A percentile compares a stretch with the other conserved stretches of the same genome.
These are phyloP conservation scores for Dendrolimus pini DNA, from an alignment of 2,888 invertebrate species.

Conservation along the genomic window DNA sequence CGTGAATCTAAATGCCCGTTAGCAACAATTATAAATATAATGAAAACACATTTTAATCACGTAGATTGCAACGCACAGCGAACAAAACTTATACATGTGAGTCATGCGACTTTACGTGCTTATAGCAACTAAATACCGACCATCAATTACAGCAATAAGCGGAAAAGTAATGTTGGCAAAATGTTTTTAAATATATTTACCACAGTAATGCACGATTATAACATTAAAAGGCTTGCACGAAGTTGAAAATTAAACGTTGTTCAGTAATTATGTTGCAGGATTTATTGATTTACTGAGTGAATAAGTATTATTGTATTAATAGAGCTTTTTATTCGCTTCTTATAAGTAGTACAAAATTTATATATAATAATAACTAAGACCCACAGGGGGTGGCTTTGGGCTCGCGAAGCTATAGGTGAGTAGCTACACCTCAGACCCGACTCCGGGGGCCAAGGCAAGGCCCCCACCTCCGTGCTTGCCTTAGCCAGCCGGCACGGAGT, in stretches of 20 bases:
- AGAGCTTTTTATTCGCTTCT: constrained; percentile 5
- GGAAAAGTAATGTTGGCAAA: constrained; percentile 19
- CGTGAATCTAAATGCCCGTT: neutral
- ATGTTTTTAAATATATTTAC: constrained; percentile 16
- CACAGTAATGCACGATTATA: constrained; percentile 17
- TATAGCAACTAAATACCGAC: constrained; percentile 36
- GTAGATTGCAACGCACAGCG: constrained; percentile 8
- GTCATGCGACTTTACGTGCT: constrained; percentile 19
- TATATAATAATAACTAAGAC: too few relatives aligned
- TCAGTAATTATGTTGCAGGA: constrained; percentile 15
- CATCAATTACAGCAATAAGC: constrained; percentile 34
- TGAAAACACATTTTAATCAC: neutral
- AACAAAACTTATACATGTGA: constrained; percentile 12
- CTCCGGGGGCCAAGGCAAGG: too few relatives aligned
- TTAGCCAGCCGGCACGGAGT: too few relatives aligned
- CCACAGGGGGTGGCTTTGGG: too few relatives aligned
- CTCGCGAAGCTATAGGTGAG: too few relatives aligned
- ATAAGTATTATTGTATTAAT: constrained; percentile 4
- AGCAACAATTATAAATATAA: neutral
- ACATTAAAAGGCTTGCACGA: constrained; percentile 15
- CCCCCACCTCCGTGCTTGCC: too few relatives aligned
- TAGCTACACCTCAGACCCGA: too few relatives aligned
- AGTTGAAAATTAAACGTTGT: constrained; percentile 3
- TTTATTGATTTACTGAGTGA: constrained; percentile 11
- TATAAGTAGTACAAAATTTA: too few relatives aligned